Percentiles rank a stretch among this genome's conserved stretches.
Conservation (phyloP, 2,888 invertebrate species). For the Calliphora vomitoria region DNA sequence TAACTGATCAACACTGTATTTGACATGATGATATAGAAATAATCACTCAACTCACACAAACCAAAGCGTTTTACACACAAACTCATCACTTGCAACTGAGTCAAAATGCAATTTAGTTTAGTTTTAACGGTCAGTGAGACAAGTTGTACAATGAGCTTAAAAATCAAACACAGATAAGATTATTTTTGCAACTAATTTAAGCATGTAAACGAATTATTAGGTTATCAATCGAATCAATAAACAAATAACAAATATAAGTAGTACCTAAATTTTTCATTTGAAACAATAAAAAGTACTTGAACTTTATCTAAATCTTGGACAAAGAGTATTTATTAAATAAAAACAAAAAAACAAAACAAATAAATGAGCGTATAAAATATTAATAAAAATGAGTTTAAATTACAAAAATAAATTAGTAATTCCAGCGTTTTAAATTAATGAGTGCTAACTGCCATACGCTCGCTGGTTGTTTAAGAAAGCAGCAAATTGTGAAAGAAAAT, state of each 20-base stretch:
- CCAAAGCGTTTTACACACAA: constrained; percentile 17
- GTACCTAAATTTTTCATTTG: background rate
- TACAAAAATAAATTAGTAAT: constrained; percentile 25
- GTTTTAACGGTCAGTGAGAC: constrained; percentile 49
- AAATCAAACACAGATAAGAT: background rate
- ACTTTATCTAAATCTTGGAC: constrained; percentile 43
- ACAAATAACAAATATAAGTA: constrained; percentile 14
- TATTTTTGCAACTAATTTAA: constrained; percentile 5
- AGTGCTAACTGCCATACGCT: background rate
- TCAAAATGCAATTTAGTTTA: constrained; percentile 60
- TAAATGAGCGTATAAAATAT: constrained; percentile 20
- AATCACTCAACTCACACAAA: constrained; percentile 34
- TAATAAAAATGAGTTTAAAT: constrained; percentile 27
- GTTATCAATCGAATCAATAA: constrained; percentile 47
- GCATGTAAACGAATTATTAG: constrained; percentile 18
- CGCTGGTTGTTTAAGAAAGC: background rate
- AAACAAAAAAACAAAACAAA: background rate
- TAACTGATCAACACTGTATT: constrained; percentile 9
- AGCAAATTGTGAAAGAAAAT: background rate
- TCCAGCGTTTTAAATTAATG: constrained; percentile 37
- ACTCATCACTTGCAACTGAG: constrained; percentile 21
- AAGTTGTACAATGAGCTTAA: constrained; percentile 36
- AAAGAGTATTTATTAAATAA: constrained; percentile 46
- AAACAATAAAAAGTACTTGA: constrained; percentile 50
- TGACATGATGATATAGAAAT: background rate